These are phyloP conservation scores for Sturnus vulgaris DNA, from an alignment of 2,113 vertebrate genomes.

Conservation along the genomic window DNA sequence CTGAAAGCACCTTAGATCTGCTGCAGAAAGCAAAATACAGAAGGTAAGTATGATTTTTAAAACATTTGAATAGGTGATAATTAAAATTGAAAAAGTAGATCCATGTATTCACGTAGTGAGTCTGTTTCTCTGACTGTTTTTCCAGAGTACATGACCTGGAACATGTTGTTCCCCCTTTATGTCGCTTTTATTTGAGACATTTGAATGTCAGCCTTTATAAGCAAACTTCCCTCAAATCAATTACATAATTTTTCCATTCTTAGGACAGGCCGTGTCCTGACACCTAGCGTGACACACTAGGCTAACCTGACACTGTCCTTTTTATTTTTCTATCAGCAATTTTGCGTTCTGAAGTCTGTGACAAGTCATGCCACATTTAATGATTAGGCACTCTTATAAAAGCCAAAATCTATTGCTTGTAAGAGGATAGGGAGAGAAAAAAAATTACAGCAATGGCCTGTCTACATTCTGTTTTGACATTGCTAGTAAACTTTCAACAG, in stretches of 20 bases:
- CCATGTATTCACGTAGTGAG: neutral
- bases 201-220: neutral
- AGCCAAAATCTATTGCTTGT: neutral
- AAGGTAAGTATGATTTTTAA: conserved; percentile 67
- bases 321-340: neutral
- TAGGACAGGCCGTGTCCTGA: neutral
- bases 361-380: neutral
- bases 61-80: neutral
- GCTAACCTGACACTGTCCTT: neutral
- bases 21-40: conserved; percentile 73
- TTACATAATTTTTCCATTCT: neutral
- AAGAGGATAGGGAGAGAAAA: neutral
- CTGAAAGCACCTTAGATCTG: conserved; percentile 73
- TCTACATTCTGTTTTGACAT: neutral
- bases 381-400: neutral
- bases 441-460: neutral
- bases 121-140: neutral
- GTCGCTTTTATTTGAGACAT: neutral
- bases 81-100: neutral
- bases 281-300: neutral
- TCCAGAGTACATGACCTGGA: neutral
- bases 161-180: neutral
- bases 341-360: neutral
- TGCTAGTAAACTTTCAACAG: neutral
- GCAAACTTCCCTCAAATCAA: neutral